These are phyloP conservation scores for Enteromius unitaeniatus DNA, from an alignment of 2,797 vertebrate species.

Conservation along the genomic window DNA sequence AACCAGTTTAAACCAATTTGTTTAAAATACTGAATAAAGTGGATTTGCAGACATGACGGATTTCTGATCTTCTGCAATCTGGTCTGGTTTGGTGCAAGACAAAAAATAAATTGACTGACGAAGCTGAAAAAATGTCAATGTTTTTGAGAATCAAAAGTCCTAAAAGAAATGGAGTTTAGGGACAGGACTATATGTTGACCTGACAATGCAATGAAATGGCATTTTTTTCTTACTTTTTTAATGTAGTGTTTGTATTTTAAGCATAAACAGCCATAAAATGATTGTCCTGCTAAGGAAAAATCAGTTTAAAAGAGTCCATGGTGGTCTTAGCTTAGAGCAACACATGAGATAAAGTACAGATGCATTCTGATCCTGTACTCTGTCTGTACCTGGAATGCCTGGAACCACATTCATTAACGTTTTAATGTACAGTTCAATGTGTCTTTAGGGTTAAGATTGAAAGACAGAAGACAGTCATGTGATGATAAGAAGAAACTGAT, in stretches of 20 bases:
- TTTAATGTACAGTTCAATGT: neutral
- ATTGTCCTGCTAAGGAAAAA: neutral
- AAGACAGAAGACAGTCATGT: neutral
- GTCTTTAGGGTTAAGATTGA: neutral
- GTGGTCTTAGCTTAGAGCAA: neutral
- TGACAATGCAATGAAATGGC: neutral
- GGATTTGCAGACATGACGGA: neutral
- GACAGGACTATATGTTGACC: neutral
- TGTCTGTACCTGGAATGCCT: neutral
- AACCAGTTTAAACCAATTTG: neutral
- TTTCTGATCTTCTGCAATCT: no score
- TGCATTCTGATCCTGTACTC: constrained; percentile 3
- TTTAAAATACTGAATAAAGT: neutral
- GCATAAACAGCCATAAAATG: neutral
- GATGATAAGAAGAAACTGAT: neutral
- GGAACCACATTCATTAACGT: neutral
- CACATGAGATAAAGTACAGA: neutral
- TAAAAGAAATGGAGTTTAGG: neutral
- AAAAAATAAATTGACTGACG: neutral
- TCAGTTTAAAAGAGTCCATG: no score
- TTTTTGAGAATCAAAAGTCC: neutral
- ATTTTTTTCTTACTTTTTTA: neutral
- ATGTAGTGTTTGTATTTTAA: no score
- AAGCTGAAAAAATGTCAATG: neutral
- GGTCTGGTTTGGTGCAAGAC: neutral